phyloP scores from a whole-genome alignment of 2,797 vertebrate species.

The Chrosomus eos region DNA sequence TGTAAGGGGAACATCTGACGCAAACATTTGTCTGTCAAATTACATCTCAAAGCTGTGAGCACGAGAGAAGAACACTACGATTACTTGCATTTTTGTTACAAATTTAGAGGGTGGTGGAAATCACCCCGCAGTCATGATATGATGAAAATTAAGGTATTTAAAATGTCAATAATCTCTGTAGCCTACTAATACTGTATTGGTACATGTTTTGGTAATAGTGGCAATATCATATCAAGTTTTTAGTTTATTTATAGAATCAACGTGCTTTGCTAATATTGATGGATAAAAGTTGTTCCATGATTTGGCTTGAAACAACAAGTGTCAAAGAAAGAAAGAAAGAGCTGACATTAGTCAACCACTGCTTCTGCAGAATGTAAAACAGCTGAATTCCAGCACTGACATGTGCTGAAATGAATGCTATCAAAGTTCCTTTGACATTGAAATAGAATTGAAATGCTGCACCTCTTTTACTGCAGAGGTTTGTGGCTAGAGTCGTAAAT shows the following conservation, averaged over 20 bases:
- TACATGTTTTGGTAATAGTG: neutral
- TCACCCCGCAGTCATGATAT: neutral
- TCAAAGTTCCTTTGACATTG: constrained; percentile 36
- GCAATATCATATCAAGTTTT: constrained; percentile 1
- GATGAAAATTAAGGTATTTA: neutral
- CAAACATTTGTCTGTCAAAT: neutral
- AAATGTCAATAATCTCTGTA: neutral
- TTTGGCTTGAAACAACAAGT: constrained; percentile 15
- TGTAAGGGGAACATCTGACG: neutral
- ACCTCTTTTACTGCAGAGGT: constrained; percentile 18
- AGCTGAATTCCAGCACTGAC: neutral
- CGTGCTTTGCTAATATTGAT: neutral
- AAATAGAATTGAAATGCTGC: constrained; percentile 28
- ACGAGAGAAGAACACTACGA: neutral
- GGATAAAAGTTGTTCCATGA: neutral
- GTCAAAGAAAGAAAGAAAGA: neutral
- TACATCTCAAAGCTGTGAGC: neutral
- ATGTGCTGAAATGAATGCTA: constrained; percentile 1
- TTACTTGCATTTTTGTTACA: neutral
- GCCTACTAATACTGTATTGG: neutral
- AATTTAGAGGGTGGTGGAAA: neutral
- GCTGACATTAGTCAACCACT: neutral
- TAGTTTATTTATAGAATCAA: neutral
- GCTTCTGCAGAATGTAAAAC: neutral
- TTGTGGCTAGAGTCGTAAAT: constrained; percentile 45